phyloP scores from a whole-genome alignment of 2,888 invertebrate genomes.

The Machimus rusticus region DNA sequence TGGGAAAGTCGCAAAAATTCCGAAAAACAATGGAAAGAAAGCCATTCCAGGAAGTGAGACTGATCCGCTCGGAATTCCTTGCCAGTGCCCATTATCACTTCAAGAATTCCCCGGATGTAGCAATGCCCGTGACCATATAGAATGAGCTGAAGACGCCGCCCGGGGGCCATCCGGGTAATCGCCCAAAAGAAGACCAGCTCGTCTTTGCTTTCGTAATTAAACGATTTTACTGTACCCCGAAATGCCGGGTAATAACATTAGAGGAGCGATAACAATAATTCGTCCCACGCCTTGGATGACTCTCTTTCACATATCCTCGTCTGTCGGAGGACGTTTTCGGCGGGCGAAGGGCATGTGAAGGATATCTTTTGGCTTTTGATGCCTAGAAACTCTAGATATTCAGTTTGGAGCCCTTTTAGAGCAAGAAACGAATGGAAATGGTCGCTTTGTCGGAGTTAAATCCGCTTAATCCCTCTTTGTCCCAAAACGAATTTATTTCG shows the following conservation, averaged over 20 bases:
- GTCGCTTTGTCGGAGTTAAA: neutral
- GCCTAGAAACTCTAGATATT: neutral
- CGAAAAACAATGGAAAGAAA: neutral
- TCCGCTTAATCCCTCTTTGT: neutral
- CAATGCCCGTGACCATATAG: neutral
- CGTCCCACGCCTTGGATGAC: neutral
- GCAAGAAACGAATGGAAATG: constrained; percentile 20
- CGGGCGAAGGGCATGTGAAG: neutral
- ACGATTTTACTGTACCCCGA: constrained; percentile 20
- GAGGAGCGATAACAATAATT: constrained; percentile 30
- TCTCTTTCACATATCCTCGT: neutral
- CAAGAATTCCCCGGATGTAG: neutral
- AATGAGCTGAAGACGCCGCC: neutral
- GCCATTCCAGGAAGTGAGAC: neutral
- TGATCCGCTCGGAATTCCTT: neutral
- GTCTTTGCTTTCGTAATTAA: constrained; percentile 31
- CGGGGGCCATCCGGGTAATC: neutral
- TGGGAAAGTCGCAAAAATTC: neutral
- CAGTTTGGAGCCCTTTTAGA: neutral
- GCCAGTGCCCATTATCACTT: constrained; percentile 4
- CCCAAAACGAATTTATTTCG: neutral
- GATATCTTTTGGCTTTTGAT: constrained; percentile 3
- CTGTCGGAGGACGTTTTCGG: neutral
- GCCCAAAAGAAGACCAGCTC: neutral
- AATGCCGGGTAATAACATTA: constrained; percentile 26